Percentiles rank a stretch among this genome's conserved stretches.
Evolutionary conservation across 2,797 vertebrate genomes (phyloP).

Genomic region (Notolepis coatsorum): DNA sequence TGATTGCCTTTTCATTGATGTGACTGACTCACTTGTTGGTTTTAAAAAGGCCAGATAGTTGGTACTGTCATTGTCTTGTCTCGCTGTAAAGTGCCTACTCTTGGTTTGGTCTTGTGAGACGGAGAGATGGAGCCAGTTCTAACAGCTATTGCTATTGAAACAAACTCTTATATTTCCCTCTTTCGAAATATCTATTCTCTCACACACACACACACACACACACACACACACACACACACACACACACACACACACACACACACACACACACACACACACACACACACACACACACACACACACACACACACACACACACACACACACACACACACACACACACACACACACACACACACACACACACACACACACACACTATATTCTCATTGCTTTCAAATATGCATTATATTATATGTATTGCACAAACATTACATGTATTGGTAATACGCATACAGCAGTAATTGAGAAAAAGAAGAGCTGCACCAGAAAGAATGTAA

Average conservation of each 20-base stretch:
- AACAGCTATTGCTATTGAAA: too few relatives aligned
- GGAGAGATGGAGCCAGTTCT: too few relatives aligned
- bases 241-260: slow-evolving; percentile 7
- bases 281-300: neutral
- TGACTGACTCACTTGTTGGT: too few relatives aligned
- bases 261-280: slow-evolving; percentile 1
- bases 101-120: too few relatives aligned
- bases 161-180: neutral
- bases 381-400: neutral
- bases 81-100: too few relatives aligned
- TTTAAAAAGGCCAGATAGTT: too few relatives aligned
- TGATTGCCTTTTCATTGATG: too few relatives aligned
- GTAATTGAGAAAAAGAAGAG: slow-evolving; percentile 10
- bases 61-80: too few relatives aligned
- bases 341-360: neutral
- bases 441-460: neutral
- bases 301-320: too few relatives aligned
- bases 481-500: slow-evolving; percentile 19
- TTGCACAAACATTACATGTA: neutral
- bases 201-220: neutral
- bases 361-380: slow-evolving; percentile 4
- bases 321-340: neutral
- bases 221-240: neutral
- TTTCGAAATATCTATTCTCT: neutral
- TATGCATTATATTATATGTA: neutral